Conservation (phyloP, 2,797 vertebrate species). For the Vipera latastei region DNA sequence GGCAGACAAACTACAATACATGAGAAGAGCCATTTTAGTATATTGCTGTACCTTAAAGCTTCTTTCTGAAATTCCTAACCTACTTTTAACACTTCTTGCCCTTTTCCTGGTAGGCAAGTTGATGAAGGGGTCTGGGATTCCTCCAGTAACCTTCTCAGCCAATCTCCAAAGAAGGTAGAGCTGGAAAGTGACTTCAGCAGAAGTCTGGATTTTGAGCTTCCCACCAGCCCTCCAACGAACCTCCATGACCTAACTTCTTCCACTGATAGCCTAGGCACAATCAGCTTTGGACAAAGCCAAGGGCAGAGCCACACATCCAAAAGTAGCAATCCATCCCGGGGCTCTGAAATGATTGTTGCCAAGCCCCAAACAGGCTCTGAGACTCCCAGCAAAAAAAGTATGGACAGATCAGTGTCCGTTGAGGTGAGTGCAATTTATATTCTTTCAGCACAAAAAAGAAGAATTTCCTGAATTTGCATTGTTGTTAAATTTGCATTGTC, state of each 20-base stretch:
- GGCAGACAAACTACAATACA: background rate
- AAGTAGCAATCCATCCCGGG: slow-evolving; percentile 66
- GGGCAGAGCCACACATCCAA: slow-evolving; percentile 72
- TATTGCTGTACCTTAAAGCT: background rate
- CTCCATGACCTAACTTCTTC: slow-evolving; percentile 78
- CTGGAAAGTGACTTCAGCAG: slow-evolving; percentile 79
- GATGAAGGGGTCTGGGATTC: slow-evolving; percentile 87
- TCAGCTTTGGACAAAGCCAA: slow-evolving; percentile 67
- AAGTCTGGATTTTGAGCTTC: slow-evolving; percentile 83
- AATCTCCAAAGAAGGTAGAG: slow-evolving; percentile 84
- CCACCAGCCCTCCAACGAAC: slow-evolving; percentile 82
- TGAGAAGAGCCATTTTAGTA: background rate
- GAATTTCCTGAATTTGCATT: background rate
- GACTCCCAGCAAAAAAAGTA: slow-evolving; percentile 78
- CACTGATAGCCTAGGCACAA: slow-evolving; percentile 52
- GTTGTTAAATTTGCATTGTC: background rate
- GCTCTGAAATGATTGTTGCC: slow-evolving; percentile 70
- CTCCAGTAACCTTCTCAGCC: slow-evolving; percentile 79
- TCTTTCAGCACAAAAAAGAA: too few species aligned
- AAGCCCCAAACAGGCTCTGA: slow-evolving; percentile 85
- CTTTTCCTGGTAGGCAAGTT: slow-evolving; percentile 78
- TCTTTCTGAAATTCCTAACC: background rate
- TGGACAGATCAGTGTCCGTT: slow-evolving; percentile 87
- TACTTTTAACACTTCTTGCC: slow-evolving; percentile 12
- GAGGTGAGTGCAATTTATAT: slow-evolving; percentile 77